phyloP scores from a whole-genome alignment of 1,140 invertebrate species.

The Leptopilina boulardi region DNA sequence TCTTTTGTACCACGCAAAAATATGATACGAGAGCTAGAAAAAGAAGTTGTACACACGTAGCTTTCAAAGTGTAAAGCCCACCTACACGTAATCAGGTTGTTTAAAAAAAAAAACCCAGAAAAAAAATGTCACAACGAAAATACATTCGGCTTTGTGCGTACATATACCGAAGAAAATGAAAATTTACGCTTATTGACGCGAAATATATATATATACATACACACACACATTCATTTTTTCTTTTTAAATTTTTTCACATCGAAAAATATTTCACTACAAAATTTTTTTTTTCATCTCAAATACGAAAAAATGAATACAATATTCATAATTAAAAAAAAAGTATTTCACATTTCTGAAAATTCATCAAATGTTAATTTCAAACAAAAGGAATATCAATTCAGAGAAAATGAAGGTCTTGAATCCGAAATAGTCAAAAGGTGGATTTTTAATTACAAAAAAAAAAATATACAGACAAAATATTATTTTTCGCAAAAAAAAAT shows the following conservation, averaged over 20 bases:
- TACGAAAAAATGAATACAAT: no score
- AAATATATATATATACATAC: no score
- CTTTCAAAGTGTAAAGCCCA: background rate
- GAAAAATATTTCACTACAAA: background rate
- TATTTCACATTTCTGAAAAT: background rate
- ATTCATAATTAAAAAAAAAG: no score
- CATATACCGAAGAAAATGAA: background rate
- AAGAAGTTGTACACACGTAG: conserved; percentile 11
- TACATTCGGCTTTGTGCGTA: background rate
- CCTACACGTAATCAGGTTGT: background rate
- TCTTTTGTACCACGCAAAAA: conserved; percentile 2
- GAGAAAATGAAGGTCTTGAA: background rate
- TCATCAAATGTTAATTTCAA: background rate
- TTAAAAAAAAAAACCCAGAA: no score
- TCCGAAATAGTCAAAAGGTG: no score
- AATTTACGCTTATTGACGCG: conserved; percentile 24
- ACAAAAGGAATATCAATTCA: background rate
- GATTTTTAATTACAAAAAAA: background rate
- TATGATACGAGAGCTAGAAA: conserved; percentile 16
- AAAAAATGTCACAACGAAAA: conserved; percentile 5
- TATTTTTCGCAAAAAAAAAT: background rate
- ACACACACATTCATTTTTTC: background rate
- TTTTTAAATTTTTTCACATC: background rate
- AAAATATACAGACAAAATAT: background rate
- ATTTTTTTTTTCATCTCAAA: background rate